Conservation (phyloP, 2,113 vertebrate genomes). For the Oreamnos americanus region DNA sequence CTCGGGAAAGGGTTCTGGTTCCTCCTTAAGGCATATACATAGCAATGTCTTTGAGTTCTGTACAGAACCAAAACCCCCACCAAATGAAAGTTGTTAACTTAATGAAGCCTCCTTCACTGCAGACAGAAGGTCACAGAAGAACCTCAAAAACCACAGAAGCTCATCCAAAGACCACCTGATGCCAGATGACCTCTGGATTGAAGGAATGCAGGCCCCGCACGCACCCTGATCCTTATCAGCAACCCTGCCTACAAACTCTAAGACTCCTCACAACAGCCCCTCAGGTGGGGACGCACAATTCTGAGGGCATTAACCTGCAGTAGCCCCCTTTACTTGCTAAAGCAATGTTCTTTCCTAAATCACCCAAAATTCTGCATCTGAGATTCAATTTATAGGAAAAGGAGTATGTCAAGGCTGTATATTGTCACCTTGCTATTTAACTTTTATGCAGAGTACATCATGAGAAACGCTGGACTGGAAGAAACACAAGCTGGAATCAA, state of each 20-base stretch:
- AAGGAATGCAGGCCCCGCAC: neutral
- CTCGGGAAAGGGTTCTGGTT: neutral
- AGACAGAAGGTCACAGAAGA: neutral
- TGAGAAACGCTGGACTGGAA: too few relatives aligned
- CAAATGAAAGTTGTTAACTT: neutral
- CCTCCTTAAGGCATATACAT: neutral
- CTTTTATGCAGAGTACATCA: too few relatives aligned
- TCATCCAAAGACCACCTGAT: neutral
- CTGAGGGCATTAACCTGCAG: neutral
- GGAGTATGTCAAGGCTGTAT: too few relatives aligned
- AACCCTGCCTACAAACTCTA: neutral
- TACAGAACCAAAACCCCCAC: neutral
- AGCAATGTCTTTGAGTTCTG: neutral
- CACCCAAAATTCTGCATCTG: neutral
- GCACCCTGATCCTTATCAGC: neutral
- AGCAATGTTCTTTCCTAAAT: neutral
- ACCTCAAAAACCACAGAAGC: neutral
- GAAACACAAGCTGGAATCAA: too few relatives aligned
- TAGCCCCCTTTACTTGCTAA: neutral
- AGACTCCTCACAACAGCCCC: neutral
- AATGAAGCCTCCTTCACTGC: neutral
- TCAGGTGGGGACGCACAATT: neutral
- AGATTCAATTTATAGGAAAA: neutral
- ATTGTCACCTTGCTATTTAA: too few relatives aligned
- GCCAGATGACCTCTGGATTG: neutral